These are phyloP conservation scores for Ctenodactylus gundi DNA, from an alignment of 2,113 vertebrate species.

Conservation along the genomic window DNA sequence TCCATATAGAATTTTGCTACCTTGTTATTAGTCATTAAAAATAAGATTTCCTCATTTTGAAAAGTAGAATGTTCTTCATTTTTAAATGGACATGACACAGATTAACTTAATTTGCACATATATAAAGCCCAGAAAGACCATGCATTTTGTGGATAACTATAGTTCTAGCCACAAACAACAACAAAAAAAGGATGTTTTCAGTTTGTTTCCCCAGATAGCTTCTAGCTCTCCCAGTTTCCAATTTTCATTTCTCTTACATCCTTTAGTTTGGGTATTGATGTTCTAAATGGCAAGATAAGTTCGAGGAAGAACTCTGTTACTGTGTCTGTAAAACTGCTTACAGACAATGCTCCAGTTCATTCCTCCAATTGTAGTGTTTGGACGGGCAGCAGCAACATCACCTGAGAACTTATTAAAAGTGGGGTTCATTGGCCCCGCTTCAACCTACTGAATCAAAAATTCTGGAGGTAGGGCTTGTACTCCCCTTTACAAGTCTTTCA, in stretches of 20 bases:
- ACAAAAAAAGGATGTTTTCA: slow-evolving; percentile 59
- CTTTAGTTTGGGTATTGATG: slow-evolving; percentile 43
- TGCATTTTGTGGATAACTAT: slow-evolving; percentile 43
- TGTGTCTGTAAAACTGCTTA: slow-evolving; percentile 18
- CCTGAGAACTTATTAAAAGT: background rate
- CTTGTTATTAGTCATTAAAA: slow-evolving; percentile 5
- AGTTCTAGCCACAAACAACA: slow-evolving; percentile 58
- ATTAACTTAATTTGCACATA: slow-evolving; percentile 49
- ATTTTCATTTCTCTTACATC: slow-evolving; percentile 48
- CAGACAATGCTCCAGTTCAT: slow-evolving; percentile 5
- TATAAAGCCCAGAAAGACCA: slow-evolving; percentile 41
- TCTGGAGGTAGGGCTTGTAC: background rate
- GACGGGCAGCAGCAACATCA: background rate
- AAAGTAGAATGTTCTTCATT: slow-evolving; percentile 12
- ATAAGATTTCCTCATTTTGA: background rate
- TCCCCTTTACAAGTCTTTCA: slow-evolving; percentile 13
- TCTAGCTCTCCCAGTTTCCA: slow-evolving; percentile 49
- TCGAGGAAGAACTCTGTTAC: background rate
- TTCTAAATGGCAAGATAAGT: slow-evolving; percentile 57
- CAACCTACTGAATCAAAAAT: slow-evolving; percentile 3
- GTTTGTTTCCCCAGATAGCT: slow-evolving; percentile 47
- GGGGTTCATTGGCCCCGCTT: background rate
- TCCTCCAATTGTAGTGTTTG: background rate
- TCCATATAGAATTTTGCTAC: slow-evolving; percentile 41
- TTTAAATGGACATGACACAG: background rate